Evolutionary conservation across 2,113 vertebrate species (phyloP), one percentile per base, ranked within the genome.

Genomic region (Cacatua alba): DNA sequence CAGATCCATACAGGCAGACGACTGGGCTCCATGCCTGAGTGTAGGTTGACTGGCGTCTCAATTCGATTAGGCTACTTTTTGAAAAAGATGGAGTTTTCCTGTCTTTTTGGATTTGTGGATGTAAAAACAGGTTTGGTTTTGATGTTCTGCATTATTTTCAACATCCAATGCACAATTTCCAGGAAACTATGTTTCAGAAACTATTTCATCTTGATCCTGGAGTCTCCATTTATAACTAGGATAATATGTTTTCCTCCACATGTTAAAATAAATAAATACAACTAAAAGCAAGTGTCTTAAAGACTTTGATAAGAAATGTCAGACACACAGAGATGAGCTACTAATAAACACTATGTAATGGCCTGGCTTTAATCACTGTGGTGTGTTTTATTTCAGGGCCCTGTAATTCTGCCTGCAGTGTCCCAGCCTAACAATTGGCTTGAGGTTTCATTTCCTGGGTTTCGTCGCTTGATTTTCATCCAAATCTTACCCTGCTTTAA

Each of bases 351-450:
- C 28, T 51, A 11, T 41, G 4, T 35, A 57, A 52, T 60, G 13
- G 37, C 11, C 51, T 87, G 84, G 23, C 11, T 87, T 79, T 79
- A 78, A 64, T 87, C 37, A 71, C 23, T 29, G 7, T 20, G 19
- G 3, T 55, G 13, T 85, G 33, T 35, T 91, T 92, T 39, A 39
- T 85, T 85, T 91, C 69, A 71, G 29, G 7, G 17, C 16, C 14
- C 37, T 57, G 15, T 41, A 31, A 10, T 90, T 84, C 57, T 39
- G 2, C 29, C 35, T 51, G 28, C 5, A 35, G 33, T 7, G 6
- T 64, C 19, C 13, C n/a, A 52, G 12, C 0, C 2, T 33, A 81
- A 35, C 11, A 72, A 7, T 0, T 21, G 16, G 17, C 3, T 51
- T 82, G 39, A 60, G 13, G 19, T 10, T 28, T 91, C 20, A 59